Evolutionary conservation across 1,140 invertebrate species (phyloP), one percentile per base, ranked within the genome.

Genomic region (Linepithema humile): DNA sequence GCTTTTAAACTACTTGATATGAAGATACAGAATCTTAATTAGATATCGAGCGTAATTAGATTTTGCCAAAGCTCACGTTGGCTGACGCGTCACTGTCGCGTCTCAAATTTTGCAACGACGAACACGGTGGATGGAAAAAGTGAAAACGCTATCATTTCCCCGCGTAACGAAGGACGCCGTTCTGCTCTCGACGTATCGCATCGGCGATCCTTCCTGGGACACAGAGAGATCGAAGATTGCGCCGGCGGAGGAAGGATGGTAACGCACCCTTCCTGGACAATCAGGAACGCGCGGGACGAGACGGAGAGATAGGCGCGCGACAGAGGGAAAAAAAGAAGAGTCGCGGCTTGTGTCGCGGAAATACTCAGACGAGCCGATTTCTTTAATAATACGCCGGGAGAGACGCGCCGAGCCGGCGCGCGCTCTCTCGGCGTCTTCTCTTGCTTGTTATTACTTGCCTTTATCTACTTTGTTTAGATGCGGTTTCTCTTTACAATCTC

Each of bases 141-240:
- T 26, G 38, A 62, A 32, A 53, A 29, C 10, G 26, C 26, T 40
- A 35, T 50, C 32, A 50, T 65, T 64, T 77, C 59, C 59, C 32
- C 9, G 60, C 20, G 60, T 26, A 26, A 57, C 12, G 55, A 12
- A 32, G 23, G 12, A 60, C n/a, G 40, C 32, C 40, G n/a, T 32
- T 45, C n/a, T 0, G 3, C n/a, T 29, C 26, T 12, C 45, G 55
- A 62, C 38, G 3, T 55, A 62, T 74, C 35, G 40, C 15, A 40
- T 70, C 23, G 75, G 26, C 10, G 43, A 17, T 67, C 48, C 75
- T 64, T 70, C 57, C 45, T 35, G 64, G 64, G 43, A 67, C 59
- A 38, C 45, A 20, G 75, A 80, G 48, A 55, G 75, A 80, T 69
- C 48, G 64, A 80, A 80, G 75, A 80, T 80, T 40, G 23, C 64